phyloP scores from a whole-genome alignment of 2,113 vertebrate species.

The Gallinago jamesoni region DNA sequence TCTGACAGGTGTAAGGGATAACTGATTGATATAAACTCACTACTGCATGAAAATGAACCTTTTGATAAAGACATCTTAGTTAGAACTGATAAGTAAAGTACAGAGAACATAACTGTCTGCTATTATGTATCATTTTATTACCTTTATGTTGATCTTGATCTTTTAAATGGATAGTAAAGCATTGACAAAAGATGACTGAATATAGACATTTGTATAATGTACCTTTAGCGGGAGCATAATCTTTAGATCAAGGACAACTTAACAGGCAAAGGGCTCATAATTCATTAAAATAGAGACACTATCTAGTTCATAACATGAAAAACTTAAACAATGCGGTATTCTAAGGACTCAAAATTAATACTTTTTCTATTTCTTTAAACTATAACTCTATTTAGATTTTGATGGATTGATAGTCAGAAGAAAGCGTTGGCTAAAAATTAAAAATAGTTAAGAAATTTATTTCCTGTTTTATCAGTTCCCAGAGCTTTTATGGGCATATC shows the following conservation, averaged over 20 bases:
- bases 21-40: conserved; percentile 87
- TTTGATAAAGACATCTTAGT: conserved; percentile 83
- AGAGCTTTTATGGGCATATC: conserved; percentile 33
- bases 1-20: conserved; percentile 88
- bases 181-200: conserved; percentile 71
- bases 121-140: conserved; percentile 84
- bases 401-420: background rate
- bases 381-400: conserved; percentile 30
- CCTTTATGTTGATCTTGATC: conserved; percentile 83
- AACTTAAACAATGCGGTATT: conserved; percentile 60
- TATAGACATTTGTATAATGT: conserved; percentile 71
- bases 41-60: conserved; percentile 87
- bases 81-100: conserved; percentile 85
- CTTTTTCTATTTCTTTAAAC: conserved; percentile 43
- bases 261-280: conserved; percentile 67
- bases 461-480: conserved; percentile 26
- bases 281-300: conserved; percentile 69
- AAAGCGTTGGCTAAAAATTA: conserved; percentile 32
- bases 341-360: conserved; percentile 52
- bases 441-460: conserved; percentile 47
- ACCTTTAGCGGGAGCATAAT: conserved; percentile 56
- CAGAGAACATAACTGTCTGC: conserved; percentile 75
- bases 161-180: conserved; percentile 73
- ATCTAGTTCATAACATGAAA: conserved; percentile 61
- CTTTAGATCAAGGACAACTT: conserved; percentile 71